These are phyloP conservation scores for Enteromius anoplus DNA, from an alignment of 2,797 vertebrate species.

Conservation along the genomic window DNA sequence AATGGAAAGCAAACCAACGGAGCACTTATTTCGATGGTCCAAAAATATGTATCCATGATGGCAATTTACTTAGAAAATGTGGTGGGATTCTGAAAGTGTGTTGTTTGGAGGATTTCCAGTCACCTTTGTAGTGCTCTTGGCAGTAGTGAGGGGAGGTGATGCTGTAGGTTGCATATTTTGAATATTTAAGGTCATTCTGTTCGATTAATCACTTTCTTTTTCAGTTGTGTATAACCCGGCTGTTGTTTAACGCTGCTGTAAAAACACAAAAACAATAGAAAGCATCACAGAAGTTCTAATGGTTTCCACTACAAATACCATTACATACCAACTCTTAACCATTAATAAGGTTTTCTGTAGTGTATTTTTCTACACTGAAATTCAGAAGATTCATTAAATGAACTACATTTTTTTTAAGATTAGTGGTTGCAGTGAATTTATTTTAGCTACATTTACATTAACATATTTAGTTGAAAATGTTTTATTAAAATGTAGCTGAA, in stretches of 20 bases:
- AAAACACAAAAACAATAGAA: not conserved
- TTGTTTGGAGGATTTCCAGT: not conserved
- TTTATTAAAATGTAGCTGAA: too few relatives aligned
- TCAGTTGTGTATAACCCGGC: not conserved
- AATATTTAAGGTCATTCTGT: not conserved
- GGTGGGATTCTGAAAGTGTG: not conserved
- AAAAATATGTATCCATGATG: slow-evolving; percentile 28
- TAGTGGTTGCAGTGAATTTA: too few relatives aligned
- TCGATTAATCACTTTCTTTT: not conserved
- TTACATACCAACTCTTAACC: not conserved
- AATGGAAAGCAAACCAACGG: slow-evolving; percentile 56
- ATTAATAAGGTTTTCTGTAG: not conserved
- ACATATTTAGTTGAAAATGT: too few relatives aligned
- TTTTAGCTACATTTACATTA: too few relatives aligned
- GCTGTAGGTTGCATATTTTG: not conserved
- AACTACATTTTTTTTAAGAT: too few relatives aligned
- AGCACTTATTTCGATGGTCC: slow-evolving; percentile 49
- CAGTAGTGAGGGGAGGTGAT: not conserved
- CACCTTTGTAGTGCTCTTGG: not conserved
- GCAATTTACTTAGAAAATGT: slow-evolving; percentile 19
- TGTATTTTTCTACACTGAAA: too few relatives aligned
- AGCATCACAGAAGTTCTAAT: not conserved
- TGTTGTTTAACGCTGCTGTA: not conserved
- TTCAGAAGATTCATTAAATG: too few relatives aligned
- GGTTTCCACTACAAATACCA: not conserved